These are phyloP conservation scores for Psilopsiagon aymara DNA, from an alignment of 2,113 vertebrate species.

Conservation along the genomic window DNA sequence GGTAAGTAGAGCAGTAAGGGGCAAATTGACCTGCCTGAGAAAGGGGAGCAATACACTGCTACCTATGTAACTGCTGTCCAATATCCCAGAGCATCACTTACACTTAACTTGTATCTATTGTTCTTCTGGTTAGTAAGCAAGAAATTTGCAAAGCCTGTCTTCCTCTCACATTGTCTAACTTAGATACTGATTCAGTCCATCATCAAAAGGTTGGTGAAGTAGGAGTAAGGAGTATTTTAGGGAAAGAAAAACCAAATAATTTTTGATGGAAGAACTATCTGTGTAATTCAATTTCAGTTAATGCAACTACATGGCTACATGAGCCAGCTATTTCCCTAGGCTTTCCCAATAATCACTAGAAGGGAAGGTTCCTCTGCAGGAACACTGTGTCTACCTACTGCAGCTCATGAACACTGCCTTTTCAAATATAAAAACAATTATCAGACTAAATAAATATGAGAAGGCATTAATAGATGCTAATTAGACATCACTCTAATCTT, in stretches of 20 bases:
- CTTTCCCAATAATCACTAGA: background rate
- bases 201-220: background rate
- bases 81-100: background rate
- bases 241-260: background rate
- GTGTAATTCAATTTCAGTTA: background rate
- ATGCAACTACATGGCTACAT: rapidly evolving
- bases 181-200: background rate
- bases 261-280: background rate
- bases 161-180: background rate
- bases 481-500: background rate
- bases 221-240: background rate
- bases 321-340: background rate
- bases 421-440: background rate
- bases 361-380: background rate
- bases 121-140: background rate
- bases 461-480: background rate
- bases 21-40: slow-evolving; percentile 69
- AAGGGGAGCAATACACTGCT: slow-evolving; percentile 55
- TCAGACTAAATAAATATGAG: background rate
- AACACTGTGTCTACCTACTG: background rate
- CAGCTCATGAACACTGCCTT: background rate
- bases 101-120: background rate
- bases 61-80: slow-evolving; percentile 63
- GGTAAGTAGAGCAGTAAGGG: slow-evolving; percentile 55
- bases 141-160: background rate